phyloP scores from a whole-genome alignment of 1,140 invertebrate genomes.

The Neelides sp. region DNA sequence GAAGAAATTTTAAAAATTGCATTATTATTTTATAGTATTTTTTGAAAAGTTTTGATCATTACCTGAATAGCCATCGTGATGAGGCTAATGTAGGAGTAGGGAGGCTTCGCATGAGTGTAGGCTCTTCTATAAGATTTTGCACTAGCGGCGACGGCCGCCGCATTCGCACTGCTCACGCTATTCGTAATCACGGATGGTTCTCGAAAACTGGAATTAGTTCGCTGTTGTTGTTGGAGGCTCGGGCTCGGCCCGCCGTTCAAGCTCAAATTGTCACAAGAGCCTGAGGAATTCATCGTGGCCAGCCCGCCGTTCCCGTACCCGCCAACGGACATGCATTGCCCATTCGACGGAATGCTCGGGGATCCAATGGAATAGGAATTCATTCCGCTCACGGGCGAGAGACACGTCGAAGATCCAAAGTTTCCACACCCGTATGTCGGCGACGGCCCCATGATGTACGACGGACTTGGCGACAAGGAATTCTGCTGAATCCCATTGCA shows the following conservation, averaged over 20 bases:
- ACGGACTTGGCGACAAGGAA: slow-evolving; percentile 24
- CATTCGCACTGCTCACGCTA: slow-evolving; percentile 53
- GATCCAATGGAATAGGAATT: slow-evolving; percentile 14
- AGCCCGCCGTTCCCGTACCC: slow-evolving; percentile 8
- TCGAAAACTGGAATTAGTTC: slow-evolving; percentile 27
- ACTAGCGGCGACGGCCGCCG: slow-evolving; percentile 50
- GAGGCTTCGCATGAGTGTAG: slow-evolving; percentile 95
- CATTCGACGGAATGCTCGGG: slow-evolving; percentile 21
- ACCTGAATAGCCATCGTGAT: slow-evolving; percentile 91
- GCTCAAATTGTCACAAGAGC: slow-evolving; percentile 31
- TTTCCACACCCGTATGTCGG: slow-evolving; percentile 14
- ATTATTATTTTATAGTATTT: no score
- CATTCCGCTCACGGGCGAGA: slow-evolving; percentile 26
- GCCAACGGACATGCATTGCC: slow-evolving; percentile 19
- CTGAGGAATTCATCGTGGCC: slow-evolving; percentile 16
- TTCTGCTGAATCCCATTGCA: slow-evolving; percentile 21
- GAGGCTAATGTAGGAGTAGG: slow-evolving; percentile 96
- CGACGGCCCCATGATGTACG: slow-evolving; percentile 19
- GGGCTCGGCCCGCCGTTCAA: slow-evolving; percentile 28
- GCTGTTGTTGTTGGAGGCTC: slow-evolving; percentile 13
- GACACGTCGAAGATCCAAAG: slow-evolving; percentile 17
- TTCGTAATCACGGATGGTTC: slow-evolving; percentile 40
- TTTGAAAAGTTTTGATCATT: neutral
- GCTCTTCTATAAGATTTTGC: slow-evolving; percentile 83
- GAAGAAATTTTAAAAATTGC: no score